phyloP scores from a whole-genome alignment of 2,797 vertebrate species.

The Dallia pectoralis region DNA sequence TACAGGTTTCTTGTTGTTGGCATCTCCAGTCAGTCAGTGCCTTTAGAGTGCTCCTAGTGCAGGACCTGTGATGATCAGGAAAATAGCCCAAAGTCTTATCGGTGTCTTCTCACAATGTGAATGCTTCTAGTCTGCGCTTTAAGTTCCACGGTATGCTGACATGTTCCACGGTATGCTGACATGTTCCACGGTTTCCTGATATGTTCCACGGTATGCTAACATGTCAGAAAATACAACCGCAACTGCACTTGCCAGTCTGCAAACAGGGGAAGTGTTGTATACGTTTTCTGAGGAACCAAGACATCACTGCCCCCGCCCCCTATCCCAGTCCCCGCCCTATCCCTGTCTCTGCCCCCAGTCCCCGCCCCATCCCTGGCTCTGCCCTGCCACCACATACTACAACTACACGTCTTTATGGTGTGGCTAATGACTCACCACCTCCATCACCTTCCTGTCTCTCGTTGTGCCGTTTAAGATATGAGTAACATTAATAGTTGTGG shows the following conservation, averaged over 20 bases:
- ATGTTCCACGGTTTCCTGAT: too few species aligned
- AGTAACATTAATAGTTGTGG: constrained; percentile 7
- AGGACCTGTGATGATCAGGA: constrained; percentile 23
- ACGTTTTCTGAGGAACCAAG: background rate
- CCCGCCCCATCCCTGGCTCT: too few species aligned
- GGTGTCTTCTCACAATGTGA: constrained; percentile 4
- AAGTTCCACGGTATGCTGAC: constrained; percentile 22
- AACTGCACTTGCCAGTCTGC: constrained; percentile 13
- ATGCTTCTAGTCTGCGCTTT: constrained; percentile 12
- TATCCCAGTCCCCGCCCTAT: too few species aligned
- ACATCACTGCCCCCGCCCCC: background rate
- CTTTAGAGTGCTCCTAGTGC: background rate
- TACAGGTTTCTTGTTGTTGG: background rate
- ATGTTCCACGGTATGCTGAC: constrained; percentile 18
- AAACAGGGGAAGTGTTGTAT: constrained; percentile 6
- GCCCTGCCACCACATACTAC: background rate
- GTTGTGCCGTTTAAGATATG: too few species aligned
- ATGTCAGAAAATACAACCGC: constrained; percentile 35
- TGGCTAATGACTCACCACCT: constrained; percentile 16
- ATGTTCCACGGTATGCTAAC: constrained; percentile 21
- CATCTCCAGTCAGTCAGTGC: background rate
- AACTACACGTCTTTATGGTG: constrained; percentile 17
- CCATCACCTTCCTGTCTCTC: too few species aligned
- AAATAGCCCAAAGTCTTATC: constrained; percentile 27
- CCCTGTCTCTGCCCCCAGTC: too few species aligned